These are phyloP conservation scores for Drosophila micromelanica DNA, from an alignment of 1,140 invertebrate species.

Conservation along the genomic window DNA sequence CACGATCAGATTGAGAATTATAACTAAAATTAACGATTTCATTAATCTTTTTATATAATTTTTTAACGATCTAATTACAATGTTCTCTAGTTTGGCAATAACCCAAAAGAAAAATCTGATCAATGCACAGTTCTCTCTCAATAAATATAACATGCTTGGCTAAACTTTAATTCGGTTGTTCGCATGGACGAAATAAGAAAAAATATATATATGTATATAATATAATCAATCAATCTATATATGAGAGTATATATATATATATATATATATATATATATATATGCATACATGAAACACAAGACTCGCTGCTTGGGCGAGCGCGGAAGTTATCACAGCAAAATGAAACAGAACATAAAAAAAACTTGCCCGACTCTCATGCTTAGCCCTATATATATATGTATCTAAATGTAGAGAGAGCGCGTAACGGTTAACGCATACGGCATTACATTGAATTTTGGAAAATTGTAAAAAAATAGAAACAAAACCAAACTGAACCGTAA, in stretches of 20 bases:
- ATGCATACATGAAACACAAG: slow-evolving; percentile 12
- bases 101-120: slow-evolving; percentile 16
- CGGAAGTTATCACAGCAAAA: slow-evolving; percentile 59
- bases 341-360: slow-evolving; percentile 34
- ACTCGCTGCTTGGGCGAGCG: slow-evolving; percentile 40
- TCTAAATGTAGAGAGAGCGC: not conserved
- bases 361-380: slow-evolving; percentile 1
- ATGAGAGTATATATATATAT: slow-evolving; percentile 6
- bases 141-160: slow-evolving; percentile 56
- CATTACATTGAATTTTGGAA: slow-evolving; percentile 11
- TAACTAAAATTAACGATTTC: not conserved
- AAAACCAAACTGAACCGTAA: not conserved
- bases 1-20: too few species aligned
- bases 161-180: slow-evolving; percentile 24
- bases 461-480: too few species aligned
- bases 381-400: not conserved
- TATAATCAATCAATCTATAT: not conserved
- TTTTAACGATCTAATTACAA: slow-evolving; percentile 31
- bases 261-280: slow-evolving; percentile 10
- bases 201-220: slow-evolving; percentile 13
- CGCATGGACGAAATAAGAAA: not conserved
- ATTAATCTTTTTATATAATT: not conserved
- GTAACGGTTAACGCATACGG: not conserved
- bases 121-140: slow-evolving; percentile 26
- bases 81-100: slow-evolving; percentile 25